A percentile compares a stretch with the other conserved stretches of the same genome.
Evolutionary conservation across 92 coral and sea anemone genomes (phyloP).

Genomic region (Epizoanthus ramosus): DNA sequence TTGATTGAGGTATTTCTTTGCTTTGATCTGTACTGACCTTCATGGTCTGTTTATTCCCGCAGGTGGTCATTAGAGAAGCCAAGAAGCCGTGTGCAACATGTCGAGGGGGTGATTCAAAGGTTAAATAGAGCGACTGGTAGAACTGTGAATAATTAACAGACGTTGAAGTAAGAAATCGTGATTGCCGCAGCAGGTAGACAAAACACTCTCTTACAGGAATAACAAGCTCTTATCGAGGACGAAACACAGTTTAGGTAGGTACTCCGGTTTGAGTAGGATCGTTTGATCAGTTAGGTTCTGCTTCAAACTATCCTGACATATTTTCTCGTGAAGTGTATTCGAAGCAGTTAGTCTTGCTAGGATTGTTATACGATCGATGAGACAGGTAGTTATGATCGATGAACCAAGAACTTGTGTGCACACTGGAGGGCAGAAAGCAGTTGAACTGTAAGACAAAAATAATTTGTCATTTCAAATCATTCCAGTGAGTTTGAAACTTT

Average conservation of each 20-base stretch:
- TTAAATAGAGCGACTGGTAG: conserved; percentile 23
- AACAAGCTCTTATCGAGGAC: not conserved
- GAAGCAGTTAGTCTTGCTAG: too few species aligned
- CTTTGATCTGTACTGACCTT: not conserved
- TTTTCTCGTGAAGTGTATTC: not conserved
- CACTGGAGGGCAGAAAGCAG: conserved; percentile 21
- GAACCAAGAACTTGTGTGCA: conserved; percentile 8
- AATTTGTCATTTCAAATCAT: not conserved
- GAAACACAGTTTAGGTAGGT: conserved; percentile 10
- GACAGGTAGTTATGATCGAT: conserved; percentile 41
- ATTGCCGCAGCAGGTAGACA: conserved; percentile 17
- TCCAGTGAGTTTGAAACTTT: not conserved
- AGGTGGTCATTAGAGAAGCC: conserved; percentile 5
- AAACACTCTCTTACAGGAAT: not conserved
- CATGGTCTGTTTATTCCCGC: conserved; percentile 18
- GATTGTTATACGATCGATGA: not conserved
- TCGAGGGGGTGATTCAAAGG: conserved; percentile 3
- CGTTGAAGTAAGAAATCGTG: conserved; percentile 32
- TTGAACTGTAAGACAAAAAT: not conserved
- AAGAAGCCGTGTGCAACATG: not conserved
- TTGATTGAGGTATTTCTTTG: too few species aligned
- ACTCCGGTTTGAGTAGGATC: too few species aligned
- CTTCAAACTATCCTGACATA: not conserved
- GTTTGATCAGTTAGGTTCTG: not conserved
- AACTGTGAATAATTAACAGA: conserved; percentile 21